Base-by-base conservation (phyloP, 2,797 vertebrate species). In the Lithobates sylvaticus region DNA sequence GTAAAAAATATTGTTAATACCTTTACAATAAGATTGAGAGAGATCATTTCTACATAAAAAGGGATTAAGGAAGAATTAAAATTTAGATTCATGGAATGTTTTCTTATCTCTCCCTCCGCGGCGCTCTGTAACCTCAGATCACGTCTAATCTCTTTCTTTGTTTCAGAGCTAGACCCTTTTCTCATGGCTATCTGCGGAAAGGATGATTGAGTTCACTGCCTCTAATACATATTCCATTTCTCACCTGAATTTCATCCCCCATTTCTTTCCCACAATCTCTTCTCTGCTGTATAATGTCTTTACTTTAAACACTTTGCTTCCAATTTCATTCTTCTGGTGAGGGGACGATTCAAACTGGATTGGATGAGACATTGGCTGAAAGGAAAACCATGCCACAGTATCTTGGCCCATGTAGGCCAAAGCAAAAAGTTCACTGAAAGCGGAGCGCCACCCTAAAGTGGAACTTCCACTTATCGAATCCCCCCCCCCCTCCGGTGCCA, bases 1-100 rank as follows among this genome's bases (percentile, higher is more conserved):
- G 6, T 32, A 70, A 70, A 70, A 3, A 32, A 90, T 90, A 89
- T 54, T 54, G 73, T 13, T 29, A 58, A 34, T 77, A 54, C 13
- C 21, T 77, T 54, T 61, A 29, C 47, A 16, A 76, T 64, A 61
- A 18, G 54, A 61, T 36, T 76, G 26, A 16, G 44, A 13, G 50
- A 54, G 26, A 58, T 58, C 29, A 36, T 61, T 61, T 32, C 15
- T 61, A 61, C 58, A 77, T 34, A 32, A 16, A 34, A 61, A 27
- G 36, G 68, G 68, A 70, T 70, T 70, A 70, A 34, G 27, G 32
- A 70, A 32, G 68, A 70, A 70, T 70, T 70, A 70, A 70, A 32
- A 29, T 16, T 54, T 54, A 54, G 50, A 54, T 54, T 18, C 50
- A 54, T 54, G 50, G 50, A 54, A 32, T 32, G 68, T 29, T 36